phyloP scores from a whole-genome alignment of 2,888 invertebrate genomes.

The Andrena fulva region DNA sequence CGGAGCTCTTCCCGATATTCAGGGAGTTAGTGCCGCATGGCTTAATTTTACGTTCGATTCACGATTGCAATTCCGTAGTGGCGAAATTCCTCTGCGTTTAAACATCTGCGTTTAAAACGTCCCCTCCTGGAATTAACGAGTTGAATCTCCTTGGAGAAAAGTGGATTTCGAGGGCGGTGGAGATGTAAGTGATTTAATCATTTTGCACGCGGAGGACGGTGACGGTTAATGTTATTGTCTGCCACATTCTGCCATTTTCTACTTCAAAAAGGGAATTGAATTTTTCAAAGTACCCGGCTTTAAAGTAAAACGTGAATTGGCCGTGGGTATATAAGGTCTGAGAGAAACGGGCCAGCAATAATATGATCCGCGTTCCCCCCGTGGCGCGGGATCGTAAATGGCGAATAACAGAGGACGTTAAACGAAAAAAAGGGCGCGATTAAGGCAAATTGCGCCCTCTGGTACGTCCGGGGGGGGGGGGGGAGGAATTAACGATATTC shows the following conservation, averaged over 20 bases:
- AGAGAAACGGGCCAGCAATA: neutral
- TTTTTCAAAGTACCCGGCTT: neutral
- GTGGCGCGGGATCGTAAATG: neutral
- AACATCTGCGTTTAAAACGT: neutral
- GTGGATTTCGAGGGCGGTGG: too few relatives aligned
- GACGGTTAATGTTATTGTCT: too few relatives aligned
- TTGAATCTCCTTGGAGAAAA: too few relatives aligned
- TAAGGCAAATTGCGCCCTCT: conserved; percentile 17
- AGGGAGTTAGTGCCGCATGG: conserved; percentile 6
- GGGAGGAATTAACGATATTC: neutral
- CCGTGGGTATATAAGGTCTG: neutral
- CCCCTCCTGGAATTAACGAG: neutral
- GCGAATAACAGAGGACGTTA: neutral
- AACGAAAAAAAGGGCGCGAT: conserved; percentile 17
- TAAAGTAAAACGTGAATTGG: neutral
- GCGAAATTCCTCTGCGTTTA: neutral
- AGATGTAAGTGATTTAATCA: too few relatives aligned
- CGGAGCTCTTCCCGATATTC: neutral
- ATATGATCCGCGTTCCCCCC: neutral
- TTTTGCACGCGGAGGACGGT: too few relatives aligned
- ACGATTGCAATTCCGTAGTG: neutral
- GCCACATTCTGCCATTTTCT: too few relatives aligned
- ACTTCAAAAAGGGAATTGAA: neutral
- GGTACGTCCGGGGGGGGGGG: neutral
- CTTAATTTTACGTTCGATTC: neutral